Conservation (phyloP, 2,113 vertebrate species). For the Diadophis punctatus region DNA sequence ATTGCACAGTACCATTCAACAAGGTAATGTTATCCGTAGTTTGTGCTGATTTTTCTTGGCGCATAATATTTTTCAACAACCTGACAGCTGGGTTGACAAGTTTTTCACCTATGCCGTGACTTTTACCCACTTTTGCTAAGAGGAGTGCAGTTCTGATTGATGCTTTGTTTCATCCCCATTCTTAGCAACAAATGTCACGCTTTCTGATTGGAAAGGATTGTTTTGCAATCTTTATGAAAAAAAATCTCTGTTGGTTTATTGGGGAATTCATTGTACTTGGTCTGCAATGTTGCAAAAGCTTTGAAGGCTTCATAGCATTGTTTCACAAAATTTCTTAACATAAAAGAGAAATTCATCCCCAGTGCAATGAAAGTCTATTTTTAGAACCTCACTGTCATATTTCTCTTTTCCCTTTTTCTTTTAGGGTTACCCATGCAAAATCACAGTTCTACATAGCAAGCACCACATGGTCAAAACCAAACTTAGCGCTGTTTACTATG, state of each 20-base stretch:
- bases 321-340: neutral
- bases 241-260: neutral
- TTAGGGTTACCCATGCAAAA: neutral
- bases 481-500: neutral
- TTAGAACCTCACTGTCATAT: neutral
- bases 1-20: neutral
- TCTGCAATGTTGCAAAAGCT: neutral
- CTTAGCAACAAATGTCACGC: neutral
- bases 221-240: neutral
- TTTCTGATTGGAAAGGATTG: neutral
- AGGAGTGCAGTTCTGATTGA: neutral
- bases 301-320: neutral
- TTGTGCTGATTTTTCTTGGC: neutral
- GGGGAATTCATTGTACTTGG: neutral
- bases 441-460: neutral
- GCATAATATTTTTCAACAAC: neutral
- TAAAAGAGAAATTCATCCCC: neutral
- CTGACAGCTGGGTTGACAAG: neutral
- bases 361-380: neutral
- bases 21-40: neutral
- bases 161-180: neutral
- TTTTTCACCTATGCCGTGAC: neutral
- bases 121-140: neutral
- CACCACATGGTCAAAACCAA: neutral
- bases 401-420: neutral